Evolutionary conservation across 2,888 invertebrate genomes (phyloP), one percentile per base, ranked within the genome.

Genomic region (Caenorhabditis wallacei): DNA sequence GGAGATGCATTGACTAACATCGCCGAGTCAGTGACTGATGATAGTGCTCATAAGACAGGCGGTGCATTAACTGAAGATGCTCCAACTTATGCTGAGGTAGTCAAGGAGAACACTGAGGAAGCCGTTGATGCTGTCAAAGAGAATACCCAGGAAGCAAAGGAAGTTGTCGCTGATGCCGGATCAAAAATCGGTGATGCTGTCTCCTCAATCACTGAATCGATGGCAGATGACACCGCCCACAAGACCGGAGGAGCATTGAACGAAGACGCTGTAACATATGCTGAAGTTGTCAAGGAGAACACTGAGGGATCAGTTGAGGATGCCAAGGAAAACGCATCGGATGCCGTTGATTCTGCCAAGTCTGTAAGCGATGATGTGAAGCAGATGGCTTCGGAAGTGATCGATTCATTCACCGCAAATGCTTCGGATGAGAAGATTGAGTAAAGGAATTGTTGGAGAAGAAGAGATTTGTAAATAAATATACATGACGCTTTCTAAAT

Each of bases 341-440:
- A 85, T 11, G 84, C 82, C n/a, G 78, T 74, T 16, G 87, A 80
- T 71, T 88, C 88, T 56, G 87, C 88, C 10, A 88, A 88, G 59
- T 72, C 87, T 57, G 69, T 72, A 48, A 71, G 74, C 40, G 85
- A 84, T 20, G 83, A 84, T 16, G 37, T 78, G 18, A 83, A 69
- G 20, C 53, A 40, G 68, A 24, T 16, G 30, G 46, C 43, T 8
- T 63, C 56, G 18, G 35, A 64, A 24, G 48, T 30, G 30, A n/a
- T 48, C 24, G 57, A 59, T 18, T 61, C 61, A n/a, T 24, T 61
- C 51, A 40, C 22, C n/a, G 13, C 57, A n/a, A 22, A 43, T 24
- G 61, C 61, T 43, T 64, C 46, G 7, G 64, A 30, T 30, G 30
- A 40, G 40, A 40, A 40, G 16, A 16, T 8, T 5, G 13, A 40